Conservation (phyloP, 2,797 vertebrate species). For the Muraenolepis orangiensis region DNA sequence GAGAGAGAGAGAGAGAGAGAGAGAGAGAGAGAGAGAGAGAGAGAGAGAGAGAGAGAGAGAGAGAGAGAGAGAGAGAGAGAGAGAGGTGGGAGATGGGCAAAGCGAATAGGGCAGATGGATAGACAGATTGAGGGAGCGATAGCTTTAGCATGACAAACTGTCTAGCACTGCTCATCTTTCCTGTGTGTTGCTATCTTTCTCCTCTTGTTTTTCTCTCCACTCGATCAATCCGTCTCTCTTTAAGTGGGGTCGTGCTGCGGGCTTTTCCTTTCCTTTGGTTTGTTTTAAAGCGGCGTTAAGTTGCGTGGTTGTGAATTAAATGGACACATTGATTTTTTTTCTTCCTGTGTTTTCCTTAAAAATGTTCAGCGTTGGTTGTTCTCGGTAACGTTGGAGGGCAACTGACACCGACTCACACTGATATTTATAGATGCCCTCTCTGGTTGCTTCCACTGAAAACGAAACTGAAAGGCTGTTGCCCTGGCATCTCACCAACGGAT, state of each 20-base stretch:
- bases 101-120: conserved; percentile 48
- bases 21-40: conserved; percentile 23
- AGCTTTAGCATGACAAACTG: conserved; percentile 56
- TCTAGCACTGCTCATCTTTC: conserved; percentile 14
- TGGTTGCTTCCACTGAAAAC: not conserved
- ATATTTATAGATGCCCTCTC: not conserved
- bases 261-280: not conserved
- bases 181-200: not conserved
- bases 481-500: not conserved
- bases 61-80: conserved; percentile 50
- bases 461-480: not conserved
- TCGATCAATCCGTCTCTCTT: conserved; percentile 42
- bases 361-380: not conserved
- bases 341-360: not conserved
- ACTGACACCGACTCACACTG: not conserved
- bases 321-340: not conserved
- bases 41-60: conserved; percentile 52
- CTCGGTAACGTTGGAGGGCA: not conserved
- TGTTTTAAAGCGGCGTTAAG: not conserved
- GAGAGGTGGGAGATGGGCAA: conserved; percentile 22
- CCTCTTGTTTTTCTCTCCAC: conserved; percentile 9
- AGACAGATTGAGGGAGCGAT: conserved; percentile 55
- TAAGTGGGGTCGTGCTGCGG: conserved; percentile 1
- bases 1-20: conserved; percentile 10
- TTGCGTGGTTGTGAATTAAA: not conserved